Percentiles rank a stretch among this genome's conserved stretches.
phyloP scores from a whole-genome alignment of 1,140 invertebrate species.

The Zophobas atratus region DNA sequence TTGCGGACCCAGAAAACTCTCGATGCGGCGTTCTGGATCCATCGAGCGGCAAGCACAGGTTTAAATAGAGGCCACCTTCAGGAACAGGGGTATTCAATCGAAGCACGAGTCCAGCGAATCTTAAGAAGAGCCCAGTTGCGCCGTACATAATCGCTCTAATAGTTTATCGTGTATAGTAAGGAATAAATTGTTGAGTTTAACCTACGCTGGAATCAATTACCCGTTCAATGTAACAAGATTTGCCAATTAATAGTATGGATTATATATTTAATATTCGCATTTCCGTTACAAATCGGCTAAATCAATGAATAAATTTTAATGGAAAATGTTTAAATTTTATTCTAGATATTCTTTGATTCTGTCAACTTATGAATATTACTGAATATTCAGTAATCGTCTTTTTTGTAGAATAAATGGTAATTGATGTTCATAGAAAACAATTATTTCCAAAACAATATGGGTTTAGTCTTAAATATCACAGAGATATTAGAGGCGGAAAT shows the following conservation, averaged over 20 bases:
- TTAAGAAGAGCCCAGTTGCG: no score
- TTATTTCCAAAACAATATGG: no score
- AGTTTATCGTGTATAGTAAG: no score
- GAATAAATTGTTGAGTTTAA: no score
- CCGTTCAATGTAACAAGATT: background rate
- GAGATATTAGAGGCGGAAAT: background rate
- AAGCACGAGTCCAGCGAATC: no score
- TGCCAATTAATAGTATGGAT: constrained; percentile 46
- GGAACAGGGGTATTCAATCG: no score
- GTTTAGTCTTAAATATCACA: no score
- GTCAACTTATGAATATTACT: background rate
- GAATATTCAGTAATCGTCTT: constrained; percentile 9
- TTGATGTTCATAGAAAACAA: background rate
- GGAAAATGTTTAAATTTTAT: constrained; percentile 46
- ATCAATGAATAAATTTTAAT: constrained; percentile 46
- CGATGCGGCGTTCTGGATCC: no score
- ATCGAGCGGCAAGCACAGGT: background rate
- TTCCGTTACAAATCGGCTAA: background rate
- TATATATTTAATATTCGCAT: background rate
- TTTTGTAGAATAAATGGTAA: constrained; percentile 40
- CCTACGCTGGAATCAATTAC: no score
- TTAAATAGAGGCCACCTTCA: no score
- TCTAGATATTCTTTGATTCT: constrained; percentile 34
- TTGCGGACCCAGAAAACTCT: no score
- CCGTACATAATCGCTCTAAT: no score